Percentiles rank a stretch among this genome's conserved stretches.
phyloP scores from a whole-genome alignment of 2,888 invertebrate species.

The Diplazon laetatorius region DNA sequence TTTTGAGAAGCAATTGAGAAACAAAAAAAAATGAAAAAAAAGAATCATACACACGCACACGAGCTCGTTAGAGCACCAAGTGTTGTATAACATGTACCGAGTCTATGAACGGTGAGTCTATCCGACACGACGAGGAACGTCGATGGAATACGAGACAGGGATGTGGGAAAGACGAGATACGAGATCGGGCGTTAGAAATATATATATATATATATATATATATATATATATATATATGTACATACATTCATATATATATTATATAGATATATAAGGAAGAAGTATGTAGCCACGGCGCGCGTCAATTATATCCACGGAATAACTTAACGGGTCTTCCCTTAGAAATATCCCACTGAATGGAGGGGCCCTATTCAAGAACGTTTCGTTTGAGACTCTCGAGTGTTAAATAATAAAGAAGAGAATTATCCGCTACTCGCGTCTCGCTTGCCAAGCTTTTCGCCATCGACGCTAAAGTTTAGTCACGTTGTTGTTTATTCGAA shows the following conservation, averaged over 20 bases:
- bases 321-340: conserved; percentile 81
- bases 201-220: too few relatives aligned
- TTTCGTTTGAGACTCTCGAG: conserved; percentile 80
- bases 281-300: conserved; percentile 64
- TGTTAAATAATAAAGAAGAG: conserved; percentile 81
- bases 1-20: background rate
- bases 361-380: conserved; percentile 81
- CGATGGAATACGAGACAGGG: conserved; percentile 45
- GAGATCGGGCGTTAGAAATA: conserved; percentile 33
- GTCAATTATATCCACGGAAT: conserved; percentile 82
- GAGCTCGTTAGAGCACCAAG: conserved; percentile 22
- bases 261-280: conserved; percentile 13
- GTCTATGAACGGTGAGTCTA: conserved; percentile 38
- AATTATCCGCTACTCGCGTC: conserved; percentile 47
- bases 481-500: conserved; percentile 44
- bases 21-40: conserved; percentile 15
- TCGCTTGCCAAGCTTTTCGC: conserved; percentile 29
- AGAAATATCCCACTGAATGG: conserved; percentile 80
- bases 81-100: conserved; percentile 52
- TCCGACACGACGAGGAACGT: conserved; percentile 40
- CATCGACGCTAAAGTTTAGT: conserved; percentile 48
- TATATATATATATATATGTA: too few relatives aligned
- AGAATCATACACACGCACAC: conserved; percentile 5
- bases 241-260: too few relatives aligned
- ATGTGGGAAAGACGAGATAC: conserved; percentile 35